Conservation (phyloP, 1,140 invertebrate genomes). For the Battus philenor region DNA sequence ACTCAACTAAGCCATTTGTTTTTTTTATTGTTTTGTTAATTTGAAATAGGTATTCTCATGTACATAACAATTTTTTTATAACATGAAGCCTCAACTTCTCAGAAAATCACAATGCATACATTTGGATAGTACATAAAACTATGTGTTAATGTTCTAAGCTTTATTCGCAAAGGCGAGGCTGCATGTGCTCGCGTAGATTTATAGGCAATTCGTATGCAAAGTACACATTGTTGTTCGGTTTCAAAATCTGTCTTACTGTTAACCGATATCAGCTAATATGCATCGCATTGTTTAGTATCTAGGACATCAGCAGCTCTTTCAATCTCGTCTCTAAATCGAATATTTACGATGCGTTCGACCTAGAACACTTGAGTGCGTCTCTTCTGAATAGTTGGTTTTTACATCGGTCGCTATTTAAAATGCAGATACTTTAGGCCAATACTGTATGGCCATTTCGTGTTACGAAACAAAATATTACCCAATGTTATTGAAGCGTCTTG, state of each 20-base stretch:
- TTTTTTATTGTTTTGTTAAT: too few relatives aligned
- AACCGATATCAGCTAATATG: slow-evolving; percentile 10
- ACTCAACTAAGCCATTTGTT: too few relatives aligned
- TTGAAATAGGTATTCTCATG: too few relatives aligned
- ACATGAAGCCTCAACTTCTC: too few relatives aligned
- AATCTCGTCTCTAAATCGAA: background rate
- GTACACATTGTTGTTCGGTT: slow-evolving; percentile 38
- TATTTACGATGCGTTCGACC: background rate
- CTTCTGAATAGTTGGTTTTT: background rate
- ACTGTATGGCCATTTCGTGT: background rate
- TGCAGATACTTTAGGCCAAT: background rate
- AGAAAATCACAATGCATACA: too few relatives aligned
- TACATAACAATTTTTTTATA: too few relatives aligned
- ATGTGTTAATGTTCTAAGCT: background rate
- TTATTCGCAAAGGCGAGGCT: slow-evolving; percentile 17
- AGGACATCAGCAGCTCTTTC: background rate
- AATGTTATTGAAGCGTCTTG: slow-evolving; percentile 4
- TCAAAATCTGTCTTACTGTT: slow-evolving; percentile 19
- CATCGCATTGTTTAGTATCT: slow-evolving; percentile 10
- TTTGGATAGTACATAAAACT: too few relatives aligned
- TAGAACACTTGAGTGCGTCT: background rate
- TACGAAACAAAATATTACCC: slow-evolving; percentile 2
- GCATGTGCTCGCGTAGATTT: slow-evolving; percentile 25
- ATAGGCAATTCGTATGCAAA: slow-evolving; percentile 42
- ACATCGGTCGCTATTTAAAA: background rate